Base-by-base conservation (phyloP, 2,797 vertebrate species). In the Borostomias antarcticus region DNA sequence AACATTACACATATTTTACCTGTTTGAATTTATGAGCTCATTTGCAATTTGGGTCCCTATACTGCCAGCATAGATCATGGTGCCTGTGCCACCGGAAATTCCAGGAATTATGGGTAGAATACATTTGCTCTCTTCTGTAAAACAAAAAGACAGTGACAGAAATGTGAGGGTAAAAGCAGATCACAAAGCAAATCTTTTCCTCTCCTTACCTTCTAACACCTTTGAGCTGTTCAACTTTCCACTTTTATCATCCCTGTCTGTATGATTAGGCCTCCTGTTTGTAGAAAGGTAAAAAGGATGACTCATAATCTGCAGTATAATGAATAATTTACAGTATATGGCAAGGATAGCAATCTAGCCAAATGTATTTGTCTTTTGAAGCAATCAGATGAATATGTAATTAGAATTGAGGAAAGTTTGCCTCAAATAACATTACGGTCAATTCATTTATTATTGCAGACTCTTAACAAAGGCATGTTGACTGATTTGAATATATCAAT, bases 31-130 rank as follows among this genome's bases (percentile, higher is more conserved):
- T 56, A 94, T 89, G 66, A 96, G 93, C 85, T 98, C 96, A 64
- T 94, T 95, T 28, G 96, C 96, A 19, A 98, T 98, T 90, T 96
- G 96, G 66, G 94, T 94, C 43, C 96, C 96, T 72, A 98, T 95
- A 89, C 96, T 97, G 76, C 95, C 95, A 30, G 95, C 94, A 37
- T 95, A 94, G 72, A 94, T 92, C 76, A 95, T 95, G 1, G 92
- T 95, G 73, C 94, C 92, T 26, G 89, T 92, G 68, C 93, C 92
- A 53, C 90, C 93, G 74, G 94, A 93, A 82, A 97, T 93, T 71
- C 95, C 89, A 2, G 95, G 95, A 73, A 98, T 95, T 70, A 94
- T 85, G 28, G 93, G 94, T 71, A 92, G 89, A 35, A 91, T 82
- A 76, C 92, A 91, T 84, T 95, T 96, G 1, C 89, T 78, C 69